A percentile compares a stretch with the other conserved stretches of the same genome.
These are phyloP conservation scores for Spheniscus mendiculus DNA, from an alignment of 2,113 vertebrate genomes.

Conservation along the genomic window DNA sequence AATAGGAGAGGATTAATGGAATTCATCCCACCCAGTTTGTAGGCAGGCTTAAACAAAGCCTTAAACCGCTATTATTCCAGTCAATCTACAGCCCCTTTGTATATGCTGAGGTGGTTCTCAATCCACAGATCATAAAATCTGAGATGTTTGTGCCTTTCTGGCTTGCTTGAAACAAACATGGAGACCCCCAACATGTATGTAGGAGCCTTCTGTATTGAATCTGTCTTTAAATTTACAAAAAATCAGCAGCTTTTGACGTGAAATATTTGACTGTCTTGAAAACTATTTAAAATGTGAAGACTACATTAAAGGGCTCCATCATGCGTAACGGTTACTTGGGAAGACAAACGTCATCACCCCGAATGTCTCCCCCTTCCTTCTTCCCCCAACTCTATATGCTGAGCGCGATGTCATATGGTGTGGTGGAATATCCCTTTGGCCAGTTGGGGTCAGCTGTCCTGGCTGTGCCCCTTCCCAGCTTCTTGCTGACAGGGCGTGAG, in stretches of 20 bases:
- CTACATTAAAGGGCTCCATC: not conserved
- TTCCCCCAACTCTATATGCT: too few relatives aligned
- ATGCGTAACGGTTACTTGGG: too few relatives aligned
- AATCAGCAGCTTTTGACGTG: not conserved
- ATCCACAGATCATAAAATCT: not conserved
- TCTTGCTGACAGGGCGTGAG: too few relatives aligned
- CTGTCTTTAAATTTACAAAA: not conserved
- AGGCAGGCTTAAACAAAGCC: conserved; percentile 41
- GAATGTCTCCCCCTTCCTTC: too few relatives aligned
- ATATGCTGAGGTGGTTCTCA: not conserved
- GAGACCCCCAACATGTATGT: not conserved
- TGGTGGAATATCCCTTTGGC: too few relatives aligned
- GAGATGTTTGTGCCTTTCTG: not conserved
- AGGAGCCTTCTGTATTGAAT: not conserved
- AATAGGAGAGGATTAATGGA: not conserved
- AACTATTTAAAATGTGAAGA: not conserved
- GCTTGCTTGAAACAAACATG: not conserved
- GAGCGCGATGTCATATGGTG: too few relatives aligned
- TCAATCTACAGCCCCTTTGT: not conserved
- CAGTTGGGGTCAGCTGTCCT: too few relatives aligned
- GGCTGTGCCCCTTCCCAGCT: too few relatives aligned
- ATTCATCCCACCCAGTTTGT: not conserved
- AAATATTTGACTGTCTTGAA: not conserved
- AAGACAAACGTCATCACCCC: too few relatives aligned
- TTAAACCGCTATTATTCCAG: not conserved